Evolutionary conservation across 2,888 invertebrate genomes (phyloP), one percentile per base, ranked within the genome.

Genomic region (Dryocosmus kuriphilus): DNA sequence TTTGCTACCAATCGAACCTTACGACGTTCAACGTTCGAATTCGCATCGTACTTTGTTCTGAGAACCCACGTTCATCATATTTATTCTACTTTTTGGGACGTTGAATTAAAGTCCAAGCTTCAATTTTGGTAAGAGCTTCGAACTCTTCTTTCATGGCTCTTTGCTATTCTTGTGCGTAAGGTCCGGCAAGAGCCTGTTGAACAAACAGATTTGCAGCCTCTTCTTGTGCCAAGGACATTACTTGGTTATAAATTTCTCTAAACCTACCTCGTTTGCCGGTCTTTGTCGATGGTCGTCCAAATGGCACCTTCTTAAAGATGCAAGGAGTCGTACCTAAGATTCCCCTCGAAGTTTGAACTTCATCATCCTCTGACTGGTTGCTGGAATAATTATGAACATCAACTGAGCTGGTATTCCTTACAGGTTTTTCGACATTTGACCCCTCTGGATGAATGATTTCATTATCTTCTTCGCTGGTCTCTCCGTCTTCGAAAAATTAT

Each of bases 1-100:
- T 85, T 81, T 4, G 88, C 87, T 1, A 88, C 87, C 2, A 88
- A 62, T 30, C 88, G 55, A 9, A 87, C 88, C 77, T 87, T 87
- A 77, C 63, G 63, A 63, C 63, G 63, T 51, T 84, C 81, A 11
- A 86, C 57, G 22, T 27, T 78, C 27, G 83, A 84, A 76, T 86
- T 79, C 22, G 81, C 19, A 19, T 83, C 77, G 19, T 61, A 78
- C 76, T 86, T 86, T 11, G 81, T 82, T 78, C 81, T 77, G 5
- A 86, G 74, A 30, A 88, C 82, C 71, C 81, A 81, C 75, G 82
- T 77, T 35, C 81, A 82, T 41, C 79, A 83, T n/a, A 86, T 82
- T 8, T 32, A 41, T 65, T 73, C 41, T 67, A 30, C 55, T 77
- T 27, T 5, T 51, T 22, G 65, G 77, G 77, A 35, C 77, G 46